phyloP scores from a whole-genome alignment of 2,113 vertebrate genomes.

The Coturnix japonica region DNA sequence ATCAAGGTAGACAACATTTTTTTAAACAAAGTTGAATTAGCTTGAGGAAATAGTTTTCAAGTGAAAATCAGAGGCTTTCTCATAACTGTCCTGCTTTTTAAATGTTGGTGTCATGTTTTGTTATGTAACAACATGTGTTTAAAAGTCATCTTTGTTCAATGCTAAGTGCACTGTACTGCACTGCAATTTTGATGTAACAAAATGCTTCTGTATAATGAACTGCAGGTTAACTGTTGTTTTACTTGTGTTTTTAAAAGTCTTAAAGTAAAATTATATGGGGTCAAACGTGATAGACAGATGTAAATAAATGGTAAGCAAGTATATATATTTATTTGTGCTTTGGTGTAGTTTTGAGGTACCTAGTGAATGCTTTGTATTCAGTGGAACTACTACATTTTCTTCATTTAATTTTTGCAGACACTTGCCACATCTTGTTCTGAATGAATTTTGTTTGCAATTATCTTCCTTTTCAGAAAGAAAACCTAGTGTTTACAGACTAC shows the following conservation, averaged over 20 bases:
- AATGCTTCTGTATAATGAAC: background rate
- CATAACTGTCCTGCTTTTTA: background rate
- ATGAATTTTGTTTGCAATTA: background rate
- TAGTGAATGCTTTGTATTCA: background rate
- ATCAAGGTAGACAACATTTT: no score
- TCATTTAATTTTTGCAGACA: background rate
- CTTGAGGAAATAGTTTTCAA: background rate
- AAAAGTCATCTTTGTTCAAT: background rate
- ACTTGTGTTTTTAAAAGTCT: background rate
- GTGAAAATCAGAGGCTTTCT: background rate
- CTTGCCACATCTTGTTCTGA: background rate
- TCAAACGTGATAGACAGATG: background rate
- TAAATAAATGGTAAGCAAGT: background rate
- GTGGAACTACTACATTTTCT: background rate
- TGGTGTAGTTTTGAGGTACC: background rate
- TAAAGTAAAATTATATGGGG: background rate
- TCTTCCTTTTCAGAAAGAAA: constrained; percentile 82
- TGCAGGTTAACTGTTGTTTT: background rate
- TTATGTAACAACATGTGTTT: background rate
- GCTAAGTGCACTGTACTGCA: background rate
- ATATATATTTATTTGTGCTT: background rate
- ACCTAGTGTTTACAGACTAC: constrained; percentile 87
- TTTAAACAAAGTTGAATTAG: background rate
- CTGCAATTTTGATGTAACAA: background rate
- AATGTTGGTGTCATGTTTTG: background rate